Evolutionary conservation across 2,113 vertebrate species (phyloP), one percentile per base, ranked within the genome.

Genomic region (Fukomys damarensis): DNA sequence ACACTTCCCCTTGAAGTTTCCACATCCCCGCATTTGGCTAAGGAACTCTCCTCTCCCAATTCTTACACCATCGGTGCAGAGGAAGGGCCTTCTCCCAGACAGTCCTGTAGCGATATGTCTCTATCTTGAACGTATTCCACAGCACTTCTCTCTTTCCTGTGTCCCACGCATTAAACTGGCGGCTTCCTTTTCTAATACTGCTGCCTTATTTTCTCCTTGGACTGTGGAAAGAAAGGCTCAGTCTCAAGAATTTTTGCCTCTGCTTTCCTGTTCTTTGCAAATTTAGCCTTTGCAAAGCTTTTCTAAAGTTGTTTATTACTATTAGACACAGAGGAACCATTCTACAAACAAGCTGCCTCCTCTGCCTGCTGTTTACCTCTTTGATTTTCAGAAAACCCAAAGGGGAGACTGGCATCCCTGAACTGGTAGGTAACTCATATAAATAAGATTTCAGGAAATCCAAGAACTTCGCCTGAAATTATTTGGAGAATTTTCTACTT

Each of bases 181-280:
- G 24, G 32, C 63, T 77, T 91, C 46, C 54, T 87, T 94, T 65
- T 83, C 86, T 87, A 54, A 46, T 56, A 76, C 38, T 19, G 30
- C 38, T 81, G 38, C 32, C 49, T 76, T 52, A 76, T 89, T 35
- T 94, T 94, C 76, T 94, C 80, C 56, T 92, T 90, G 58, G 74
- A 87, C 54, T 72, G 61, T 93, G n/a, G 54, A 32, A 84, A 86
- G 22, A 43, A 7, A 83, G 22, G 16, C 52, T 89, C 72, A 32
- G 28, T 7, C 88, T 96, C 13, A n/a, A 82, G 81, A 81, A 86
- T 46, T 70, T 79, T 92, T 92, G 41, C 52, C 66, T 26, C 58
- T 63, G 49, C 41, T 89, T 66, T 93, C 32, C 54, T 52, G 13
- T 86, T 66, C 80, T 95, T 89, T 61, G 61, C 22, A 54, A 97